A percentile compares a stretch with the other conserved stretches of the same genome.
Conservation (phyloP, 2,797 vertebrate genomes). For the Aotus griseimembra region DNA sequence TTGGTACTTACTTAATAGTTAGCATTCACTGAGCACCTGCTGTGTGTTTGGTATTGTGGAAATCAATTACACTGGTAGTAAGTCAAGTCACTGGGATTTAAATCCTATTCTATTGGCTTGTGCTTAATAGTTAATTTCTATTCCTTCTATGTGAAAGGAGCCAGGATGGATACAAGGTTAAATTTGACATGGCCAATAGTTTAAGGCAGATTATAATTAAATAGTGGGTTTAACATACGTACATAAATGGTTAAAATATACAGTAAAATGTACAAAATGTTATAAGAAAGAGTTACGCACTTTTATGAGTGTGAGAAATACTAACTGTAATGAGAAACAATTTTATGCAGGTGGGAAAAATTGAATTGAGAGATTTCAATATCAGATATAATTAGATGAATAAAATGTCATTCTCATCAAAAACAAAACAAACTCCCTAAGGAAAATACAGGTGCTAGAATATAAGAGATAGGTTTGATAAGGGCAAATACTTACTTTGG, state of each 20-base stretch:
- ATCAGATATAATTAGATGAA: constrained; percentile 31
- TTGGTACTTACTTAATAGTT: not conserved
- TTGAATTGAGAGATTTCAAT: not conserved
- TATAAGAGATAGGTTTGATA: constrained; percentile 1
- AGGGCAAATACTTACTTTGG: not conserved
- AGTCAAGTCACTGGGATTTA: not conserved
- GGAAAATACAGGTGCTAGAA: not conserved
- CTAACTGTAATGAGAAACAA: not conserved
- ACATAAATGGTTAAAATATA: not conserved
- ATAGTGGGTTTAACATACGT: not conserved
- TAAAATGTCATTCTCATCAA: not conserved
- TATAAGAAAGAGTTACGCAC: not conserved
- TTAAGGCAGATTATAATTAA: not conserved
- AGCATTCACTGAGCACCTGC: not conserved
- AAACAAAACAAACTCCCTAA: not conserved
- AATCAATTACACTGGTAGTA: not conserved
- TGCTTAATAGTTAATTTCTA: not conserved
- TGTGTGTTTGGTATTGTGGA: not conserved
- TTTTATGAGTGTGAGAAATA: not conserved
- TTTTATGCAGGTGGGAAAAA: not conserved
- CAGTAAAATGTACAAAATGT: not conserved
- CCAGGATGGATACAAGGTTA: not conserved
- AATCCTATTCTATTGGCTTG: not conserved
- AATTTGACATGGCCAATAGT: not conserved
- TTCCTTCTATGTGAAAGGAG: not conserved